phyloP scores from a whole-genome alignment of 2,888 invertebrate species.

The Spodoptera picta region DNA sequence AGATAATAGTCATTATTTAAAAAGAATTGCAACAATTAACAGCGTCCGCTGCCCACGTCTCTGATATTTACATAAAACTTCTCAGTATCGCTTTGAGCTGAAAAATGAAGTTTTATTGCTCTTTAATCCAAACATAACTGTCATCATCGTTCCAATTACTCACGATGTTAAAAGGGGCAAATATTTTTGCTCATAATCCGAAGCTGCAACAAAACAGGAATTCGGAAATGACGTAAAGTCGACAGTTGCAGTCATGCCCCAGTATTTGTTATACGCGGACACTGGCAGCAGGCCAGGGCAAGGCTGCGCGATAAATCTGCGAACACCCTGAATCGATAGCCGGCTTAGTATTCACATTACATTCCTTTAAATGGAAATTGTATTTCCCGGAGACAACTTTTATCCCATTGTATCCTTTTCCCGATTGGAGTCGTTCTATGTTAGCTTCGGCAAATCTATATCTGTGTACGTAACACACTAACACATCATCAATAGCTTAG shows the following conservation, averaged over 20 bases:
- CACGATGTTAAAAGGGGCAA: constrained; percentile 23
- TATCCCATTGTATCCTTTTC: neutral
- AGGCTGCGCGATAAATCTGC: constrained; percentile 22
- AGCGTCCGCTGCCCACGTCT: neutral
- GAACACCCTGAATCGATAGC: constrained; percentile 33
- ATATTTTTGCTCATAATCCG: constrained; percentile 10
- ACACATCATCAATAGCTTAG: too few relatives aligned
- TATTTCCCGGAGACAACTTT: constrained; percentile 1
- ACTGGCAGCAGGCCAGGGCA: constrained; percentile 52
- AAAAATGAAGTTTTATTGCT: constrained; percentile 25
- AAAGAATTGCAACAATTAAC: constrained; percentile 25
- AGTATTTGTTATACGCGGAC: constrained; percentile 42
- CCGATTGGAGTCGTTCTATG: too few relatives aligned
- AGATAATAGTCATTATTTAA: constrained; percentile 22
- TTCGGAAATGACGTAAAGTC: constrained; percentile 54
- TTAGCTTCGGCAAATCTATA: too few relatives aligned
- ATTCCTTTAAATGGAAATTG: constrained; percentile 3
- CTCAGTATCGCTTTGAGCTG: constrained; percentile 5
- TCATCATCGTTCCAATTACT: constrained; percentile 26
- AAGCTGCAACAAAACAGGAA: constrained; percentile 25
- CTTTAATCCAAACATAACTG: constrained; percentile 18
- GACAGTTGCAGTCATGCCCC: constrained; percentile 33
- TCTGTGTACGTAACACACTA: too few relatives aligned
- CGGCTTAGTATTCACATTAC: constrained; percentile 7
- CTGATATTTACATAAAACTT: constrained; percentile 4